Evolutionary conservation across 2,888 invertebrate genomes (phyloP).

Genomic region (Aproaerema taeniolella): DNA sequence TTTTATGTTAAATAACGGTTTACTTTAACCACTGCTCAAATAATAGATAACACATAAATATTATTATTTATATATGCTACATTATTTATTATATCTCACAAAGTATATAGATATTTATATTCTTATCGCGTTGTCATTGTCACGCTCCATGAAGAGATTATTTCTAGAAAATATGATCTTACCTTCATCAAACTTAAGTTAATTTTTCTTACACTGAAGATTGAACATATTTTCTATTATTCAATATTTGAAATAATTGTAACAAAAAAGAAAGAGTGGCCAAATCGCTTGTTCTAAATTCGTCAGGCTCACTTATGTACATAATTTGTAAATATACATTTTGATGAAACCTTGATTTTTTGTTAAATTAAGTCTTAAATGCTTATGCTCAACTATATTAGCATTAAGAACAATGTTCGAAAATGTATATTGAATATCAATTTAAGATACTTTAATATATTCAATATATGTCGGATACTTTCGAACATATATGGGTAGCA

Average conservation of each 20-base stretch:
- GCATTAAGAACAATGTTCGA: slow-evolving; percentile 50
- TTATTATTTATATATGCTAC: no score
- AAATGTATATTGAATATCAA: no score
- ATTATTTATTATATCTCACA: no score
- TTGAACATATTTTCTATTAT: slow-evolving; percentile 52
- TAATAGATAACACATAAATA: no score
- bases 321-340: slow-evolving; percentile 71
- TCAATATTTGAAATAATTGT: slow-evolving; percentile 33
- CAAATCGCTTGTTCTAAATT: slow-evolving; percentile 52
- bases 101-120: no score
- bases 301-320: slow-evolving; percentile 59
- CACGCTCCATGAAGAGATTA: no score
- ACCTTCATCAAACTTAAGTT: slow-evolving; percentile 28
- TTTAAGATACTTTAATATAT: no score
- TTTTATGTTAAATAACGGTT: no score
- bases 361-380: slow-evolving; percentile 59
- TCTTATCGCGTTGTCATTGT: no score
- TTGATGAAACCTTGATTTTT: slow-evolving; percentile 48
- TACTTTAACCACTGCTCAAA: no score
- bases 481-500: no score
- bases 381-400: slow-evolving; percentile 75
- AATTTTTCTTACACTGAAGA: slow-evolving; percentile 37
- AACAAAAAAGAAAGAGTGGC: slow-evolving; percentile 42
- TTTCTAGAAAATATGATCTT: slow-evolving; percentile 38
- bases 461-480: no score